phyloP scores from a whole-genome alignment of 53 echinoderm and acorn worm species.

The Holothuria leucospilota region DNA sequence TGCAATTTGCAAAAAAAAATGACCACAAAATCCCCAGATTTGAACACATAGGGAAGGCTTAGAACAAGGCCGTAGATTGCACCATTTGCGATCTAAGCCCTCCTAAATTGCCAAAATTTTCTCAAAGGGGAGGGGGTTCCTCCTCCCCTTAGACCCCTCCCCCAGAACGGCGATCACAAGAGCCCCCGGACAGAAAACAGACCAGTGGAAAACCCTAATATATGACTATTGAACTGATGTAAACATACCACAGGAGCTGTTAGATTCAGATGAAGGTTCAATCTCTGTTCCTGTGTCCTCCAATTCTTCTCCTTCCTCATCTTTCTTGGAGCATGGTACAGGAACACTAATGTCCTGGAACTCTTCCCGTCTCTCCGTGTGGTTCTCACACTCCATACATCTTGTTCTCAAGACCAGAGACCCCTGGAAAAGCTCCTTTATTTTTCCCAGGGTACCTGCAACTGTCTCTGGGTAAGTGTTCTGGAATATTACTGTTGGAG shows the following conservation, averaged over 20 bases:
- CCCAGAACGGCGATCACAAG: too few species aligned
- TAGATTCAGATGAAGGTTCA: constrained; percentile 33
- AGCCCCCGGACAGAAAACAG: too few species aligned
- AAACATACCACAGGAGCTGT: constrained; percentile 42
- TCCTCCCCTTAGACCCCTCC: too few species aligned
- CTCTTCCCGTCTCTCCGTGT: constrained; percentile 88
- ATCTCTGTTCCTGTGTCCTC: neutral
- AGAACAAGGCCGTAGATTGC: too few species aligned
- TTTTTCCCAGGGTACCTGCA: constrained; percentile 18
- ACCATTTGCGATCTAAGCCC: too few species aligned
- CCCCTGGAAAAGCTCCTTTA: constrained; percentile 84
- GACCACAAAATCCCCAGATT: too few species aligned
- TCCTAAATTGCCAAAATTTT: too few species aligned
- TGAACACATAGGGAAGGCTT: too few species aligned
- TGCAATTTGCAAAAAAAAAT: too few species aligned
- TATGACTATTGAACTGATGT: too few species aligned
- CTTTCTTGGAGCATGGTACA: constrained; percentile 58
- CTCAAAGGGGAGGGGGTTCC: too few species aligned
- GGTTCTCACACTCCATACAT: constrained; percentile 91
- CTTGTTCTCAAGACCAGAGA: constrained; percentile 77
- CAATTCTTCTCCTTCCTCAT: neutral
- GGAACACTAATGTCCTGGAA: constrained; percentile 97
- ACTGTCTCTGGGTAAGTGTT: neutral
- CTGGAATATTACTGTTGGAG: constrained; percentile 24
- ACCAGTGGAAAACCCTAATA: too few species aligned